phyloP scores from a whole-genome alignment of 2,113 vertebrate genomes.

The Coryphaenoides rupestris region DNA sequence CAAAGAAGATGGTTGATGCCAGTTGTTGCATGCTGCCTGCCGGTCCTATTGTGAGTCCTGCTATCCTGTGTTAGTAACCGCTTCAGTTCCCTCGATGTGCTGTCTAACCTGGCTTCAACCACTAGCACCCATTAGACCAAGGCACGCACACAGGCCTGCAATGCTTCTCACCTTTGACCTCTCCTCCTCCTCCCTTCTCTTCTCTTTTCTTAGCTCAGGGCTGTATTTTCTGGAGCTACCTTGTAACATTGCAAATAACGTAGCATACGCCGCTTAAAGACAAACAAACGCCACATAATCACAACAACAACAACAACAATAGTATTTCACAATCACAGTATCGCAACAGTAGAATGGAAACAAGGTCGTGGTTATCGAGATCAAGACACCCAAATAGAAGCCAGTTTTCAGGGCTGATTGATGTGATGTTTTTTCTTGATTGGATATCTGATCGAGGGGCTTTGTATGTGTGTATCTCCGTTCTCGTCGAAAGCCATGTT shows the following conservation, averaged over 20 bases:
- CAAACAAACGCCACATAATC: slow-evolving; percentile 16
- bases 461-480: slow-evolving; percentile 35
- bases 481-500: slow-evolving; percentile 44
- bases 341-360: not conserved
- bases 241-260: not conserved
- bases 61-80: slow-evolving; percentile 52
- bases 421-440: slow-evolving; percentile 6
- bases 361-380: too few species aligned
- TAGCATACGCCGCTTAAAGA: too few species aligned
- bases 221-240: slow-evolving; percentile 43
- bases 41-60: slow-evolving; percentile 66
- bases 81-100: slow-evolving; percentile 37
- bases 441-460: slow-evolving; percentile 32
- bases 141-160: slow-evolving; percentile 45
- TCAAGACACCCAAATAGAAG: not conserved
- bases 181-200: slow-evolving; percentile 34
- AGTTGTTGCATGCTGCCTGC: slow-evolving; percentile 61
- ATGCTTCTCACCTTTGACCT: slow-evolving; percentile 23
- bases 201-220: slow-evolving; percentile 66
- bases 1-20: slow-evolving; percentile 36
- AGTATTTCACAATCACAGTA: slow-evolving; percentile 17
- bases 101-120: slow-evolving; percentile 37
- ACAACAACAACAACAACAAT: slow-evolving; percentile 31
- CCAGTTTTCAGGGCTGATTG: slow-evolving; percentile 19
- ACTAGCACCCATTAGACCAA: slow-evolving; percentile 26